Base-by-base conservation (phyloP, 2,113 vertebrate genomes). In the Pteruthius melanotis region DNA sequence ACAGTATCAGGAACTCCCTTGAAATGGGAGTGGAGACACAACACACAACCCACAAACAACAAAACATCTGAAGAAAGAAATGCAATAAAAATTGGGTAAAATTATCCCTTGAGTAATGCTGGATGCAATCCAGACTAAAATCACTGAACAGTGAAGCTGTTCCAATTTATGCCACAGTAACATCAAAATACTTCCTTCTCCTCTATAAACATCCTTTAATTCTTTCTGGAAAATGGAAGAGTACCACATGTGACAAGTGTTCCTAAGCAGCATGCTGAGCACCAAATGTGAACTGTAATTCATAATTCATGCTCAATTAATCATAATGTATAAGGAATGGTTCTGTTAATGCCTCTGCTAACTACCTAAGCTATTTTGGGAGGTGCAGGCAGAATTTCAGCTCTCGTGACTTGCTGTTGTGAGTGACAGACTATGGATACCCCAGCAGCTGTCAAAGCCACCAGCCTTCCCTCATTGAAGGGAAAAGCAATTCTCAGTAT, bases 251-350 rank as follows among this genome's bases (percentile, higher is more conserved):
- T 26, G 59, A 90, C 75, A 63, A 83, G 59, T 40, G 40, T 81
- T 87, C 93, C 75, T 77, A 84, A 69, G 95, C 53, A 63, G 91
- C 81, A 56, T 49, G 72, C 76, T 76, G 70, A 64, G 49, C 57
- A 57, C 72, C n/a, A 83, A 94, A 64, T 71, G 76, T 53, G 87
- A 95, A 68, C 72, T 80, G 21, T 7, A 59, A 89, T 54, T 83
- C 65, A 84, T 82, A 68, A 60, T 65, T 77, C 71, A 80, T 89
- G 81, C 88, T 91, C 78, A 93, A 60, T 95, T 93, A 95, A 95
- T 88, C 52, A 40, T 66, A 66, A 66, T 81, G 74, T 70, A 60
- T 81, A 90, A 93, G 85, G 44, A 96, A 94, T 26, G 39, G 53
- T 45, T 83, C 24, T 30, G 60, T 42, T 90, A 89, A 89, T 40